A percentile compares a stretch with the other conserved stretches of the same genome.
Conservation (phyloP, 2,797 vertebrate genomes). For the Pseudochirops corinnae region DNA sequence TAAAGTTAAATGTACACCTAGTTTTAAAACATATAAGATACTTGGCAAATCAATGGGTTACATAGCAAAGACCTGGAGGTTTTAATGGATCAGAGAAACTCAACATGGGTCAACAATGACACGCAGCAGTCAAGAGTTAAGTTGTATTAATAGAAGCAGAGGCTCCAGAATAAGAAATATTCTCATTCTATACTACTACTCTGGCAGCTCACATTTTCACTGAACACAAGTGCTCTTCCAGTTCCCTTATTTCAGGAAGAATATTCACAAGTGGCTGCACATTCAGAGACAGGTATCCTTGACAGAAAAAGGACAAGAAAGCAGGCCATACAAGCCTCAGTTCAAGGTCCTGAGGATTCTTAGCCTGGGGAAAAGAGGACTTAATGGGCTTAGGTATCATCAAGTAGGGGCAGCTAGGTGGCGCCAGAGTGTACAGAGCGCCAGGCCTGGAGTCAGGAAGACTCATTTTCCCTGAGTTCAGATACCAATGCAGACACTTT, state of each 20-base stretch:
- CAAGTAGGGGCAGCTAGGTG: background rate
- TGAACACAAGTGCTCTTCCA: background rate
- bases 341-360: background rate
- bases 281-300: background rate
- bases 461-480: too few species aligned
- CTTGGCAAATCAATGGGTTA: background rate
- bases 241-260: background rate
- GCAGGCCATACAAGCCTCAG: background rate
- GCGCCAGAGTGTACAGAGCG: too few species aligned
- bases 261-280: background rate
- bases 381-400: background rate
- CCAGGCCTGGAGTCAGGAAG: too few species aligned
- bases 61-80: background rate
- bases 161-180: background rate
- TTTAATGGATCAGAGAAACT: background rate
- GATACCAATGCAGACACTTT: too few species aligned
- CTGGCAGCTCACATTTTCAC: background rate
- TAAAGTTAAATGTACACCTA: background rate
- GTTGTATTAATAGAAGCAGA: background rate
- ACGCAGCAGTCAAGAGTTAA: background rate
- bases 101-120: background rate
- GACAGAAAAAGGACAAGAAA: background rate
- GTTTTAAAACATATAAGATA: background rate
- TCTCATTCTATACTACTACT: background rate
- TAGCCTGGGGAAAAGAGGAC: background rate